Evolutionary conservation across 1,140 invertebrate species (phyloP), one percentile per base, ranked within the genome.

Genomic region (Lepidotrigona ventralis): DNA sequence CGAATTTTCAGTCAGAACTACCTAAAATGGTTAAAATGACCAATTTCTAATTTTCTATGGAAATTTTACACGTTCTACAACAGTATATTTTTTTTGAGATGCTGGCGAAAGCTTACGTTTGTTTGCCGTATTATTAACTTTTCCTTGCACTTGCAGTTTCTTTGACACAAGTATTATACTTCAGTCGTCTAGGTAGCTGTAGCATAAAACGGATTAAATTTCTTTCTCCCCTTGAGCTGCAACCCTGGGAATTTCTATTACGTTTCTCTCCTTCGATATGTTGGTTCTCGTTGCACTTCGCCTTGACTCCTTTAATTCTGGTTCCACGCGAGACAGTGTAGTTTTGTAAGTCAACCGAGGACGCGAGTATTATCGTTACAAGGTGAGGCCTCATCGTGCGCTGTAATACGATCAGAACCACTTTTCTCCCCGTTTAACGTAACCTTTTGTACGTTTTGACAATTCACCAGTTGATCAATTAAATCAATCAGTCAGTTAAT

Each of bases 261-360:
- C 14, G 1, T 6, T 46, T 46, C 26, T 56, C 46, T 64, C 17
- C 69, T n/a, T 53, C 29, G n/a, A 81, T 19, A 54, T 33, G 19
- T n/a, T 21, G 51, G 12, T 53, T 17, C 68, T 74, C n/a, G 11
- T 21, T 21, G n/a, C 19, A 12, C 23, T 53, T 74, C 14, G n/a
- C 78, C 72, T 74, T 84, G 77, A 80, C 83, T 80, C 63, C 58
- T 80, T 80, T 71, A 74, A 75, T 56, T 76, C 81, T 69, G 66
- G 72, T 63, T 88, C 66, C 56, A 51, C 1, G 81, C 15, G 66
- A 70, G 53, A 53, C 29, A 39, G 75, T 78, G 75, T 83, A 78
- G 78, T 83, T 83, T 83, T 83, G 81, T 83, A 83, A 83, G 23
- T 29, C 14, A 63, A 39, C 56, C 81, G 66, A 83, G 81, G 81